Base-by-base conservation (phyloP, 1,140 invertebrate species). In the Drosophila novamexicana region DNA sequence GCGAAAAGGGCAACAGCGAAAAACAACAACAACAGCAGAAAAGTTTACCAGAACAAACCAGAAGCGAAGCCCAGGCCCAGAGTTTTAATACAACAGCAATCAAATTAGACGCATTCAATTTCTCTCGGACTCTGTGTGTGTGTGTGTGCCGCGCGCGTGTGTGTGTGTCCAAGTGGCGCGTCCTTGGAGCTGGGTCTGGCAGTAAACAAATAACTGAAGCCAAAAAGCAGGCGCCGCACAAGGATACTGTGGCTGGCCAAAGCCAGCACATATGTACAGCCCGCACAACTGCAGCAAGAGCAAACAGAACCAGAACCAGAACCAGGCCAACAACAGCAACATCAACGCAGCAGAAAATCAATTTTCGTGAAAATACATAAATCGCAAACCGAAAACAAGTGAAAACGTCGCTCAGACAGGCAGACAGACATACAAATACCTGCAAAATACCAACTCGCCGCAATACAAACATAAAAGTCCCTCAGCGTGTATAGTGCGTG, bases 341-440 rank as follows among this genome's bases (percentile, higher is more conserved):
- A 69, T 29, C 57, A 58, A 61, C 36, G 40, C 62, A n/a, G 59
- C 47, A 61, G 81, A 83, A 83, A 83, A 83, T 83, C 81, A 83
- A 83, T 79, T 84, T 80, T 57, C 64, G 73, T 72, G 79, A 85
- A 83, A 79, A 83, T 75, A 82, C 73, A 83, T 67, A 80, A 83
- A 77, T 66, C 76, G 81, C 56, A 80, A 53, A 32, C 22, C 64
- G 45, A 79, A 65, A 75, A 66, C 36, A 64, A 72, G 69, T 62
- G 49, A 82, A 70, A 79, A 34, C 76, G 58, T 63, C 39, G 10
- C 40, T 12, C 40, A 62, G 62, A 52, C 50, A 58, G 54, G 50
- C 45, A 37, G 36, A 65, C 71, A 64, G 50, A 64, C 39, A 62
- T 44, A 45, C 12, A 44, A 50, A 57, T 34, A 61, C 47, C 57